These are phyloP conservation scores for Cololabis saira DNA, from an alignment of 2,113 vertebrate genomes.

Conservation along the genomic window DNA sequence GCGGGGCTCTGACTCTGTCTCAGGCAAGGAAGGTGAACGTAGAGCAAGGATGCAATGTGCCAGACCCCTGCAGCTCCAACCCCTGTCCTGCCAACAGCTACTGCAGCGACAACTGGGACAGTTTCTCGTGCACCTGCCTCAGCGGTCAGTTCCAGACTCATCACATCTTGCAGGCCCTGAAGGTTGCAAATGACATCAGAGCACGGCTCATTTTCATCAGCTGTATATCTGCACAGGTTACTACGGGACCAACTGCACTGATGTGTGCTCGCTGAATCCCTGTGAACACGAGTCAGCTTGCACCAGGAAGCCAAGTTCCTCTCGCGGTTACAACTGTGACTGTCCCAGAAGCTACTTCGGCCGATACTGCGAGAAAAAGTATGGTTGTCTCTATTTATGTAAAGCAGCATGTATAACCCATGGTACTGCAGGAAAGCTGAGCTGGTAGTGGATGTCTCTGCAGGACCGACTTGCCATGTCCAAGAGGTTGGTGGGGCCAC, in stretches of 20 bases:
- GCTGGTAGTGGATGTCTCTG: conserved; percentile 5
- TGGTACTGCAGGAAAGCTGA: not conserved
- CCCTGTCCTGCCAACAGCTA: conserved; percentile 90
- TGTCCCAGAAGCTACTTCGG: conserved; percentile 90
- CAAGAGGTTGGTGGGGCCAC: conserved; percentile 95
- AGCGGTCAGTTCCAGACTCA: conserved; percentile 77
- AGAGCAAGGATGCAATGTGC: conserved; percentile 87
- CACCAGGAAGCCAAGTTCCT: conserved; percentile 79
- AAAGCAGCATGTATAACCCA: not conserved
- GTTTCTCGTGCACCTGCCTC: conserved; percentile 90
- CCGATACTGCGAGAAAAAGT: conserved; percentile 94
- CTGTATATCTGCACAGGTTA: conserved; percentile 80
- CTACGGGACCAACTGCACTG: conserved; percentile 90
- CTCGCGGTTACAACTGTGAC: conserved; percentile 87
- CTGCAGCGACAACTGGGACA: conserved; percentile 92
- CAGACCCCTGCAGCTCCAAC: conserved; percentile 88
- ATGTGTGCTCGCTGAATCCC: conserved; percentile 89
- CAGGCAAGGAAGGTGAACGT: conserved; percentile 85
- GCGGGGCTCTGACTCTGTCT: conserved; percentile 81
- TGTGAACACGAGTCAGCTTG: conserved; percentile 90
- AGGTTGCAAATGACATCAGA: too few relatives aligned
- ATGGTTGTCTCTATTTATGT: conserved; percentile 6
- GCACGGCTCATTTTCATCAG: not conserved
- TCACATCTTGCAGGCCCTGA: too few relatives aligned
- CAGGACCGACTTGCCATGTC: conserved; percentile 91